These are phyloP conservation scores for Parnassius mnemosyne DNA, from an alignment of 2,888 invertebrate genomes.

Conservation along the genomic window DNA sequence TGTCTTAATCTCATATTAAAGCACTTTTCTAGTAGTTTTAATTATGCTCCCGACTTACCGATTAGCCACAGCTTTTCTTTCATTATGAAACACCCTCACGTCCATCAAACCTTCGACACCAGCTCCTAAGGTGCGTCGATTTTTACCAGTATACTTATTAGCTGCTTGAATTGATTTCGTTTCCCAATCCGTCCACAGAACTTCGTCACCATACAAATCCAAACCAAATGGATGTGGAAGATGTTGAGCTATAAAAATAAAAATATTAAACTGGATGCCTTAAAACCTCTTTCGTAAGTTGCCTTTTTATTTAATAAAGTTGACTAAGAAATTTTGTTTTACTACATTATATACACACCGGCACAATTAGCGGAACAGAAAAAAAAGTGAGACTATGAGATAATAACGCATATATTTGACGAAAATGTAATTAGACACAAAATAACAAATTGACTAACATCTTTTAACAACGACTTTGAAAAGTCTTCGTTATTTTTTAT, in stretches of 20 bases:
- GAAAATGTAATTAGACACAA: too few relatives aligned
- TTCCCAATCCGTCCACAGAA: constrained; percentile 94
- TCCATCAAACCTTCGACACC: constrained; percentile 91
- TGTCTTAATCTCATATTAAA: not conserved
- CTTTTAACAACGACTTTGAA: too few relatives aligned
- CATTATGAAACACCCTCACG: constrained; percentile 88
- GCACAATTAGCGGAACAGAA: too few relatives aligned
- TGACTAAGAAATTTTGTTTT: too few relatives aligned
- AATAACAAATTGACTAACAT: too few relatives aligned
- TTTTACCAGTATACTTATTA: constrained; percentile 86
- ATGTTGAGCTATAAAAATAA: constrained; percentile 67
- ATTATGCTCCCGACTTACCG: constrained; percentile 42
- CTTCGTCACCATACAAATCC: constrained; percentile 86
- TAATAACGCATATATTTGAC: too few relatives aligned
- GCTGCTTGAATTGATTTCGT: constrained; percentile 88
- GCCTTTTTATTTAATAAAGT: too few relatives aligned
- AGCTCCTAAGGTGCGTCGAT: constrained; percentile 83
- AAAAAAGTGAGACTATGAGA: too few relatives aligned
- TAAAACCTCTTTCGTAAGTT: too few relatives aligned
- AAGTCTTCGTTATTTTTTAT: too few relatives aligned
- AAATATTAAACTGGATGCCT: not conserved
- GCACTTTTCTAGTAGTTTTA: not conserved
- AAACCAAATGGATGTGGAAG: constrained; percentile 91
- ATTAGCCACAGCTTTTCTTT: constrained; percentile 74
- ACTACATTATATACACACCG: too few relatives aligned